A percentile compares a stretch with the other conserved stretches of the same genome.
Evolutionary conservation across 2,113 vertebrate species (phyloP).

Genomic region (Platysteira castanea): DNA sequence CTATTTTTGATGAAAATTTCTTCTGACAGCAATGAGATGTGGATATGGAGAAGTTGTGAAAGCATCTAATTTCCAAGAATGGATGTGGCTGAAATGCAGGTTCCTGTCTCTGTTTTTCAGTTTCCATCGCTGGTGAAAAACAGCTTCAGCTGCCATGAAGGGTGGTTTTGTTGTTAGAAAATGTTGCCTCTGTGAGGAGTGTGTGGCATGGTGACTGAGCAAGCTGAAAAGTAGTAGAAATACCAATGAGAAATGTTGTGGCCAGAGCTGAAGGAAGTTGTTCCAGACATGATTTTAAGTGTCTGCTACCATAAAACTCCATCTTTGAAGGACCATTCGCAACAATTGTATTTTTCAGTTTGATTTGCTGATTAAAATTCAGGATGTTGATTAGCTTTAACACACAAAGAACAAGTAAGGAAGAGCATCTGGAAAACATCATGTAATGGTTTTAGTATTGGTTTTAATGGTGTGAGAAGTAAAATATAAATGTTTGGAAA

Average conservation of each 20-base stretch:
- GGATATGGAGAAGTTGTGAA: background rate
- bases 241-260: background rate
- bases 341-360: background rate
- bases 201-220: background rate
- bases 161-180: slow-evolving; percentile 38
- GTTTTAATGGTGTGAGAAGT: background rate
- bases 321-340: background rate
- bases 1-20: background rate
- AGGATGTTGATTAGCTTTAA: background rate
- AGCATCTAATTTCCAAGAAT: slow-evolving; percentile 1
- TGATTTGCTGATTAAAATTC: background rate
- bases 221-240: background rate
- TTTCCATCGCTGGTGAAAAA: background rate
- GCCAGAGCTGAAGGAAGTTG: background rate
- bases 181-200: background rate
- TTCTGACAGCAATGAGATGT: background rate
- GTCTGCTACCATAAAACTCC: background rate
- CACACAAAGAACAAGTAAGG: background rate
- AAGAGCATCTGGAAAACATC: background rate
- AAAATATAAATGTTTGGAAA: background rate
- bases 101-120: background rate
- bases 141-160: background rate
- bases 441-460: background rate
- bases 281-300: background rate
- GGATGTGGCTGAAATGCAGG: slow-evolving; percentile 4